A percentile compares a stretch with the other conserved stretches of the same genome.
Evolutionary conservation across 2,888 invertebrate species (phyloP).

Genomic region (Agriopis aurantiaria): DNA sequence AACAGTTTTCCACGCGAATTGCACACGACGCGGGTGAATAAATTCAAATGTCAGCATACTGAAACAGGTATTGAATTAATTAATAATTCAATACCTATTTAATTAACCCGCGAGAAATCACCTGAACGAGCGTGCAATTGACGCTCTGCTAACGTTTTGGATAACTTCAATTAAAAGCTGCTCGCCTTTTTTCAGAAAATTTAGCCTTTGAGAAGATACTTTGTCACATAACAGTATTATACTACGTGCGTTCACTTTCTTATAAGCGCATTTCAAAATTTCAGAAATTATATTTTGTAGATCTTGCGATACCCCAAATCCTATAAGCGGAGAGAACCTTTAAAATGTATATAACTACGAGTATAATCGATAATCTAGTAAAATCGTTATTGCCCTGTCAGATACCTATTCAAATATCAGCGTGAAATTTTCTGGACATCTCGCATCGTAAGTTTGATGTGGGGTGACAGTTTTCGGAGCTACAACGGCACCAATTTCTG

Average conservation of each 20-base stretch:
- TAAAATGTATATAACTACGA: too few species aligned
- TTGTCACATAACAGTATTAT: too few species aligned
- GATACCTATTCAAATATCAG: constrained; percentile 12
- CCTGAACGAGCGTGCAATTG: constrained; percentile 7
- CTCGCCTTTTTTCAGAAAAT: not conserved
- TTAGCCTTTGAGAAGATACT: not conserved
- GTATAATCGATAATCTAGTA: not conserved
- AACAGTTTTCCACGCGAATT: not conserved
- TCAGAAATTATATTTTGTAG: too few species aligned
- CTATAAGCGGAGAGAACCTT: too few species aligned
- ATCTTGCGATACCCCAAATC: too few species aligned
- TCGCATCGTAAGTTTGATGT: constrained; percentile 1
- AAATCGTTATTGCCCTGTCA: constrained; percentile 10
- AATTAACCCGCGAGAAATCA: constrained; percentile 13
- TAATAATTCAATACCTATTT: constrained; percentile 9
- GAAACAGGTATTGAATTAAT: not conserved
- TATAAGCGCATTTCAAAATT: too few species aligned
- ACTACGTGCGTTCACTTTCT: too few species aligned
- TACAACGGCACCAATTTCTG: constrained; percentile 7
- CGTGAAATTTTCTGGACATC: constrained; percentile 16
- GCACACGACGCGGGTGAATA: not conserved
- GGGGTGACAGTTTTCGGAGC: constrained; percentile 19
- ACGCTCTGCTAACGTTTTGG: constrained; percentile 2
- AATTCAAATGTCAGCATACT: constrained; percentile 9
- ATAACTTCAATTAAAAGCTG: not conserved